Base-by-base conservation (phyloP, 2,888 invertebrate genomes). In the Cantharis rufa region DNA sequence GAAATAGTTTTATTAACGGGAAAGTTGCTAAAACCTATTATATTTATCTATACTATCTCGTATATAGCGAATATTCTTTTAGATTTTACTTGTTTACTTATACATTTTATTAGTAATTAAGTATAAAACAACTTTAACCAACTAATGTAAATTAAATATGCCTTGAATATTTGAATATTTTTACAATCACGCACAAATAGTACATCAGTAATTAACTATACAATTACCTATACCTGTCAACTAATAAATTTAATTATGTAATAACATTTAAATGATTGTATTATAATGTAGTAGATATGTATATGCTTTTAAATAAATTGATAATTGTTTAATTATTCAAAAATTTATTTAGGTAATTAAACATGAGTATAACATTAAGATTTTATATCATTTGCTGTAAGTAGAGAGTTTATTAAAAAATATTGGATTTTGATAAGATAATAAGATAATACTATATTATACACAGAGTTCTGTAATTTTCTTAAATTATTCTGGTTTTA, bases 111-210 rank as follows among this genome's bases (percentile, higher is more conserved):
- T 4, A 4, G 64, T 24, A 66, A 24, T 15, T 16, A 63, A 5
- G 4, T 63, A 66, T 21, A 66, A 66, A 21, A 66, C 10, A 66
- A 66, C 48, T 48, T n/a, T 1, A 48, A 48, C 48, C n/a, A 66
- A 66, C 64, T 66, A 24, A 18, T n/a, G 21, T 66, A 66, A 66
- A 21, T 66, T 66, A 66, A 66, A 66, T 66, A 66, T 66, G n/a
- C 24, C n/a, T 28, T 28, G 27, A 66, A 18, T 10, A 66, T 18
- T 24, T 66, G 64, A 66, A 66, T 66, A 66, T 66, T 66, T 66
- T 66, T 66, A 66, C 64, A 21, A 66, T 66, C 64, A 66, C 64
- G 21, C 64, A 66, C 64, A 66, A 18, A 66, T 66, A 48, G 48
- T 48, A 66, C n/a, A 66, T 66, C 13, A 66, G 21, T 66, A 66